phyloP scores from a whole-genome alignment of 2,888 invertebrate species.

The Ophioninae sp. region DNA sequence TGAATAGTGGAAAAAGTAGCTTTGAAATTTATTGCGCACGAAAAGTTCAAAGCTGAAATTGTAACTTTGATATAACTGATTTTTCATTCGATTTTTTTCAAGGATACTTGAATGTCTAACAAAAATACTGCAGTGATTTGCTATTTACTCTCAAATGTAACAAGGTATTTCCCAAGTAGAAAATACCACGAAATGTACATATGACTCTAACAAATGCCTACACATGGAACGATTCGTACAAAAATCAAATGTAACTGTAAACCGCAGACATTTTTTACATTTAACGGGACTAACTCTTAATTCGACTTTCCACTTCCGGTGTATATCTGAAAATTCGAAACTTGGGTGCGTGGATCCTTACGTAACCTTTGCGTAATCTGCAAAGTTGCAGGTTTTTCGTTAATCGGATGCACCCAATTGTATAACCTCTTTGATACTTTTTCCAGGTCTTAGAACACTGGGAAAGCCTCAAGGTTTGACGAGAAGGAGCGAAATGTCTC shows the following conservation, averaged over 20 bases:
- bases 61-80: neutral
- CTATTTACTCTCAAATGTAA: too few species aligned
- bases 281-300: too few species aligned
- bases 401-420: neutral
- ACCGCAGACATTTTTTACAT: too few species aligned
- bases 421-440: neutral
- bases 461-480: constrained; percentile 64
- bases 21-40: neutral
- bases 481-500: constrained; percentile 65
- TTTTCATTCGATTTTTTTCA: neutral
- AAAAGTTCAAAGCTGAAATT: neutral
- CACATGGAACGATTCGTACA: too few species aligned
- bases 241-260: too few species aligned
- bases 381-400: neutral
- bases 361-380: neutral
- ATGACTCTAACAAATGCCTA: too few species aligned
- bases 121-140: neutral
- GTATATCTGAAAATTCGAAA: neutral
- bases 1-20: too few species aligned
- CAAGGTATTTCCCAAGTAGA: too few species aligned
- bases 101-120: neutral
- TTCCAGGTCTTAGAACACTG: constrained; percentile 68
- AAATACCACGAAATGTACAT: too few species aligned
- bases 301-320: too few species aligned
- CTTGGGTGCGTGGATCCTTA: neutral